A percentile compares a stretch with the other conserved stretches of the same genome.
phyloP scores from a whole-genome alignment of 2,797 vertebrate species.

The Picus viridis region DNA sequence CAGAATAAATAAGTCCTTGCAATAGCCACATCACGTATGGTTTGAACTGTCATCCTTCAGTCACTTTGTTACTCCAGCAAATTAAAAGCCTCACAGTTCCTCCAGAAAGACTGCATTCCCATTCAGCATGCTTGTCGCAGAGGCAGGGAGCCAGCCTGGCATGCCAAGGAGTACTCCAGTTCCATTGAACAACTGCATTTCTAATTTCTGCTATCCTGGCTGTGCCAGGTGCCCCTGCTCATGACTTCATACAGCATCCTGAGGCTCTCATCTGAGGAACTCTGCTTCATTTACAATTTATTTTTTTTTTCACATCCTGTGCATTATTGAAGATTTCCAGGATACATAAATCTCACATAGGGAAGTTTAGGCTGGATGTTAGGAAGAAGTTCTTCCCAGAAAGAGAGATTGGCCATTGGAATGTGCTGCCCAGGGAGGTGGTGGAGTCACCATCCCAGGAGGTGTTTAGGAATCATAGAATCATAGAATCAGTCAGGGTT shows the following conservation, averaged over 20 bases:
- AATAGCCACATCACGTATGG: neutral
- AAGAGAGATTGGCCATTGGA: too few relatives aligned
- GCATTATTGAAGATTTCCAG: neutral
- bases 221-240: neutral
- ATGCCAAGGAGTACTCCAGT: neutral
- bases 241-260: neutral
- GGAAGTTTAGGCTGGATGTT: too few relatives aligned
- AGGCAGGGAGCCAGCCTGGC: neutral
- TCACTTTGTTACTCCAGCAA: neutral
- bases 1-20: neutral
- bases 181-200: constrained; percentile 2
- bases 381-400: too few relatives aligned
- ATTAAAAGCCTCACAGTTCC: neutral
- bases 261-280: neutral
- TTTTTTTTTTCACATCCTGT: neutral
- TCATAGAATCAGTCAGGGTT: too few relatives aligned
- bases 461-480: too few relatives aligned
- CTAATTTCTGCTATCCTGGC: neutral
- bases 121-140: neutral
- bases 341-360: neutral
- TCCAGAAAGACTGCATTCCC: neutral
- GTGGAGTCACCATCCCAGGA: too few relatives aligned
- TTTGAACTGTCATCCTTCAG: constrained; percentile 1
- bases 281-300: neutral
- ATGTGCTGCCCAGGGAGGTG: too few relatives aligned